Evolutionary conservation across 1,140 invertebrate species (phyloP), one percentile per base, ranked within the genome.

Genomic region (Cydia splendana): DNA sequence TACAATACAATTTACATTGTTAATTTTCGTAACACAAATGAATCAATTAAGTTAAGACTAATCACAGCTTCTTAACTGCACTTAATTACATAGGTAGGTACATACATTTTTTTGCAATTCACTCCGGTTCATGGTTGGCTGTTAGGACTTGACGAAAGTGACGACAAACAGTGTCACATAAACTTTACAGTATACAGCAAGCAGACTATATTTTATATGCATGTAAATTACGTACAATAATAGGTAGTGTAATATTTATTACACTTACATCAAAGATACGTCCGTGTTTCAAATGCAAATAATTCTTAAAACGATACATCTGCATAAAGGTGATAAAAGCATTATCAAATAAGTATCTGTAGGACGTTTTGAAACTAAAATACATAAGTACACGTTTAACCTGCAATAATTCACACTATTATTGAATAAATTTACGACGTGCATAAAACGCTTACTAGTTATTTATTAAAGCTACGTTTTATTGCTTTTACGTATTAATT

Each of bases 341-440:
- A 53, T 53, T 53, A 12, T 6, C n/a, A 18, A 53, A 18, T 53
- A 53, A 53, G 6, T n/a, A 18, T 7, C 0, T 2, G 12, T 53
- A 53, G 15, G n/a, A n/a, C 51, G 4, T 53, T 53, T 53, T 53
- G n/a, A 6, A 5, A 53, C 7, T 0, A 1, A 15, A 30, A n/a
- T n/a, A n/a, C n/a, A n/a, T 69, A 69, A 69, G 13, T 69, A 69
- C 65, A 69, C 65, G 15, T 69, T 69, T 42, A 24, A 24, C 42
- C 5, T n/a, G 38, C 24, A 74, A 20, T 74, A 74, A 74, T 74
- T 74, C 38, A 48, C 48, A 38, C 48, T 74, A 74, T 74, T 53
- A 48, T 53, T 45, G n/a, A 7, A 74, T 42, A 42, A 45, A 48
- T 74, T 74, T 48, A 74, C n/a, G 42, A 45, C n/a, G 18, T 74